Conservation (phyloP, 2,888 invertebrate species). For the Eilema sororculum region DNA sequence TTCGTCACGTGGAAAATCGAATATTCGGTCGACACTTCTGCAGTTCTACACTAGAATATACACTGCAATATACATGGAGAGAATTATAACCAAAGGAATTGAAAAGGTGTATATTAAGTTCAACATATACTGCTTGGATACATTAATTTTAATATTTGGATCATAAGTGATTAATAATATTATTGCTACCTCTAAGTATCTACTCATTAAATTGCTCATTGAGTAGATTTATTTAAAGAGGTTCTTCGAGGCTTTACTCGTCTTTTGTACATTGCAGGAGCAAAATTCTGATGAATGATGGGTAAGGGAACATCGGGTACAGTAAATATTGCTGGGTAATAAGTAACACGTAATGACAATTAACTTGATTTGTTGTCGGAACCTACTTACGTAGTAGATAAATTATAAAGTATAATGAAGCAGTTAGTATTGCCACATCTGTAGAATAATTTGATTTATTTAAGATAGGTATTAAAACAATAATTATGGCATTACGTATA, state of each 20-base stretch:
- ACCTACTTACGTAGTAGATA: background rate
- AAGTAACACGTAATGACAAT: constrained; percentile 7
- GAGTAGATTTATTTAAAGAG: background rate
- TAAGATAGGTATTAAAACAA: background rate
- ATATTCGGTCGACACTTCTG: background rate
- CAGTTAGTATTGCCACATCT: background rate
- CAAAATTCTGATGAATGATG: constrained; percentile 4
- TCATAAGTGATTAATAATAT: background rate
- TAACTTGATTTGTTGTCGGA: constrained; percentile 7
- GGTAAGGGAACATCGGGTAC: background rate
- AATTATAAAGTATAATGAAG: constrained; percentile 2
- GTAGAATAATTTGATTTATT: constrained; percentile 8
- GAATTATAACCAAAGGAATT: no score
- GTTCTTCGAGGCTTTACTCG: background rate
- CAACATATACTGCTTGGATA: no score
- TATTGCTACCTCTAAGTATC: background rate
- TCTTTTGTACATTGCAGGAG: background rate
- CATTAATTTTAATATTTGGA: no score
- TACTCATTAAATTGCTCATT: background rate
- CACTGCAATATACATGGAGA: background rate
- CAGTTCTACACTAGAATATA: background rate
- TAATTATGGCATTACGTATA: background rate
- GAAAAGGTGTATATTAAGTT: no score
- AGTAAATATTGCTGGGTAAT: background rate
- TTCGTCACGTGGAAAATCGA: background rate